Base-by-base conservation (phyloP, 1,140 invertebrate genomes). In the Cecropterus lyciades region DNA sequence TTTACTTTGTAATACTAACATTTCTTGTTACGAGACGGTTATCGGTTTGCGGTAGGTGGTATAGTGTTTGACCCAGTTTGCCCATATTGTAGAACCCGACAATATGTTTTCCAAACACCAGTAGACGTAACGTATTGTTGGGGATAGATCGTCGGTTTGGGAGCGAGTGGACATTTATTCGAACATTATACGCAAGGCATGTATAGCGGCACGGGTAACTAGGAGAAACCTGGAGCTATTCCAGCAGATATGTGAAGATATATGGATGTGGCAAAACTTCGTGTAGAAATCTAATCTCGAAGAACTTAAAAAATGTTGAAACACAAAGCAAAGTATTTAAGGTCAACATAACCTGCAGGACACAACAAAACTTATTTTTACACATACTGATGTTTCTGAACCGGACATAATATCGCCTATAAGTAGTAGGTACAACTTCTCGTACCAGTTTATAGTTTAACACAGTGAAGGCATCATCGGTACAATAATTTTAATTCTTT, bases 101-200 rank as follows among this genome's bases (percentile, higher is more conserved):
- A 69, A 78, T 77, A 51, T 63, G 56, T 75, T 77, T 72, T 65
- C 65, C 49, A 57, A 70, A 71, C 66, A 64, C 59, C 49, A 42
- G 57, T 45, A 42, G 52, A 72, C 63, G 72, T 67, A 65, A 73
- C 60, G 60, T 52, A 69, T 65, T 68, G 66, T 62, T 42, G 51
- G 46, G 57, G 56, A 51, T 67, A 43, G 48, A 60, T 60, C 48
- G 46, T 40, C 56, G 49, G 56, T 60, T 67, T 52, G 51, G 46
- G 17, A 67, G 5, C 33, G 24, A 14, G 49, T 30, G 11, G 49
- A 53, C 30, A 33, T 60, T 60, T 49, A 60, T 60, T 60, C 43
- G 42, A 59, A 6, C 24, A 48, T 45, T 59, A 59, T 17, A 30
- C 33, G n/a, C 20, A 13, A 48, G 16, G 11, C 40, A 24, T 60